Evolutionary conservation across 2,797 vertebrate genomes (phyloP), one percentile per base, ranked within the genome.

Genomic region (Sphenodon punctatus): DNA sequence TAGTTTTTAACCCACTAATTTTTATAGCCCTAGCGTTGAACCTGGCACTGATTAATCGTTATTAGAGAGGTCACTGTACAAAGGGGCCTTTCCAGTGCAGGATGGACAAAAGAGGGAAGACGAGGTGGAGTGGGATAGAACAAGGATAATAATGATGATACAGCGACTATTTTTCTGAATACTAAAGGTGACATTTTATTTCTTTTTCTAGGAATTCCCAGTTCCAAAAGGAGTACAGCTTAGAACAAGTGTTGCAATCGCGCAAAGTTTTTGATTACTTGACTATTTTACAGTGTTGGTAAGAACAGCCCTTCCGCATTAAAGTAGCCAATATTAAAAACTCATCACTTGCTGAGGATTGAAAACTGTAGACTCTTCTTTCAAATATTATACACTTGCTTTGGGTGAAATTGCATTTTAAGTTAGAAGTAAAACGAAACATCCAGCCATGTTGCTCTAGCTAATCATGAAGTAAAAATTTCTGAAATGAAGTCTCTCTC

Each of bases 281-380:
- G 45, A 99, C 98, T 41, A 10, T 99, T n/a, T 94, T 99, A 77
- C 98, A 99, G 88, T 99, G 98, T 91, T 99, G 99, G 99, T 99
- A 96, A 97, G 97, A 90, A 88, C 60, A 73, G 23, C 25, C 58
- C 43, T 84, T 88, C 69, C 79, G 41, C 56, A 34, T 49, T n/a
- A 20, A 70, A 72, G 48, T 64, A 60, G 30, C 64, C 64, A 27
- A 14, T 56, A 14, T 32, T 72, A 58, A 63, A 75, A 61, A 30
- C 72, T 48, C 72, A 25, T 10, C 30, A 6, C 69, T 53, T 15
- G 27, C 1, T 42, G 10, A 58, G 32, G 68, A 27, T 76, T 30
- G 39, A 48, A 71, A 67, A 10, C 19, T 49, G 27, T 30, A 27
- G 27, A 41, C 53, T 36, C 45, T 38, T 51, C 51, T 23, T n/a